These are phyloP conservation scores for Podargus strigoides DNA, from an alignment of 2,797 vertebrate genomes.

Conservation along the genomic window DNA sequence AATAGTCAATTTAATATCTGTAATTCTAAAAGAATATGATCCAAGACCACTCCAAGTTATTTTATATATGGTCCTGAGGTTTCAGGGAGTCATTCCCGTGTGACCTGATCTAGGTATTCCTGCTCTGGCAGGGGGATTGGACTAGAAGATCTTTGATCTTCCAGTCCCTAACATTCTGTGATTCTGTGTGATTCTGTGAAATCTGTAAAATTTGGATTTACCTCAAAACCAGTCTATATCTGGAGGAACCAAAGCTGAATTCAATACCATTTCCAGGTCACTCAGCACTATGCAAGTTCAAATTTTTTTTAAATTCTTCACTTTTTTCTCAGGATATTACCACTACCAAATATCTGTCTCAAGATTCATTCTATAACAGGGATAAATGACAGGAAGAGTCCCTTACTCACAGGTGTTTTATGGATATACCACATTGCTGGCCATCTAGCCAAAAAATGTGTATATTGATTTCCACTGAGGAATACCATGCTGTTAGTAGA, in stretches of 20 bases:
- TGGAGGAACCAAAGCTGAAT: not conserved
- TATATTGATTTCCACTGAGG: not conserved
- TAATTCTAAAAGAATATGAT: not conserved
- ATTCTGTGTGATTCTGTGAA: no score
- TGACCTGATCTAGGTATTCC: no score
- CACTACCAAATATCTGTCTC: not conserved
- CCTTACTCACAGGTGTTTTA: not conserved
- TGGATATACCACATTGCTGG: not conserved
- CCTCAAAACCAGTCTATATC: not conserved
- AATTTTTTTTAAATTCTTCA: not conserved
- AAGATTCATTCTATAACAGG: not conserved
- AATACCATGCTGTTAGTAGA: not conserved
- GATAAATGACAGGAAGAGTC: not conserved
- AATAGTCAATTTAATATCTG: not conserved
- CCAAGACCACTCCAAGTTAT: not conserved
- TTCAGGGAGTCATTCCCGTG: no score
- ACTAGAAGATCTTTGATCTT: no score
- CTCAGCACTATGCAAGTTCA: not conserved
- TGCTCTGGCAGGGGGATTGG: no score
- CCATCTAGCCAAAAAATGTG: not conserved
- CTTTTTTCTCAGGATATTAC: not conserved
- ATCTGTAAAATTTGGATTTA: not conserved
- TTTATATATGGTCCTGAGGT: not conserved
- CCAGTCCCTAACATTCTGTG: no score
- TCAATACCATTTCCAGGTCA: not conserved